Conservation (phyloP, 2,113 vertebrate species). For the Corythornis vintsioides region DNA sequence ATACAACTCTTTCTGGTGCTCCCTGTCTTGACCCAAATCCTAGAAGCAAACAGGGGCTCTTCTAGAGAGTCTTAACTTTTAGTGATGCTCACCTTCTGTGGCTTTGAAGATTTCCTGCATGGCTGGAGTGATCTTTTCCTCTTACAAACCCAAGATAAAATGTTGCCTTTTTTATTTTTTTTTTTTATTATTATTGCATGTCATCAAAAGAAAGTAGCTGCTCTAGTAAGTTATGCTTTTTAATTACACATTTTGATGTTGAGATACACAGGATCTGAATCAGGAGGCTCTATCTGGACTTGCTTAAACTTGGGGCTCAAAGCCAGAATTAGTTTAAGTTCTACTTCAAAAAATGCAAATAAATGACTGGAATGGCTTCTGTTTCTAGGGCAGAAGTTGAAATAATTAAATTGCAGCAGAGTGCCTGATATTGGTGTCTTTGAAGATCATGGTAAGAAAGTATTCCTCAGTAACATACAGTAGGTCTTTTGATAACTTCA, state of each 20-base stretch:
- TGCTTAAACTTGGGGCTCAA: background rate
- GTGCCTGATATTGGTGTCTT: background rate
- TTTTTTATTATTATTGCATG: background rate
- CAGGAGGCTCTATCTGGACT: background rate
- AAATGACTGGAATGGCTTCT: background rate
- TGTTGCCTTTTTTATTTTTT: background rate
- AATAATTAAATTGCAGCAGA: background rate
- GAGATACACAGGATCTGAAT: background rate
- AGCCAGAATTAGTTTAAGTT: background rate
- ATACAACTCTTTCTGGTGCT: background rate
- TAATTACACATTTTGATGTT: background rate
- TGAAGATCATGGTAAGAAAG: background rate
- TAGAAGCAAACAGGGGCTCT: background rate
- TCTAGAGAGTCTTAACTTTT: background rate
- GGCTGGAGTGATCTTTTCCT: background rate
- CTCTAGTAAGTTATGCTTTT: background rate
- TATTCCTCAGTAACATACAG: background rate
- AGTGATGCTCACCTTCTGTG: background rate
- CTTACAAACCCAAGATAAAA: background rate
- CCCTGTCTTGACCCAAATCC: background rate
- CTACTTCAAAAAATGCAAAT: background rate
- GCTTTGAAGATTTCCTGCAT: background rate
- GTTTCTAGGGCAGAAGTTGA: background rate
- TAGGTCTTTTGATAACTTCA: conserved; percentile 4
- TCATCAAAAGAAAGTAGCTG: background rate